Percentiles rank a stretch among this genome's conserved stretches.
These are phyloP conservation scores for Alaudala cheleensis DNA, from an alignment of 2,113 vertebrate species.

Conservation along the genomic window DNA sequence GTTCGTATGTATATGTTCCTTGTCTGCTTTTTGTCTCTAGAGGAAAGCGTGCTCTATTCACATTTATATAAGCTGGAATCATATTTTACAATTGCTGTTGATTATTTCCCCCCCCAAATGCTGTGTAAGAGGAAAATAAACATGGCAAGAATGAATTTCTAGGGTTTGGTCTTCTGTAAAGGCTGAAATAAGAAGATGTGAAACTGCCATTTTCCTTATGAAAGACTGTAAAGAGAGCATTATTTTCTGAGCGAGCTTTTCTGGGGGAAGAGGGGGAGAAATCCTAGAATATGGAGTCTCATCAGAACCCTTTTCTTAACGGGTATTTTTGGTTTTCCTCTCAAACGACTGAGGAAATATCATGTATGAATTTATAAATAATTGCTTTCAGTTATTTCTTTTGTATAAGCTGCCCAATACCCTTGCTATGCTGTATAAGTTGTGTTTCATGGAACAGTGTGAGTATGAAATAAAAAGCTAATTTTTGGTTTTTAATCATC, in stretches of 20 bases:
- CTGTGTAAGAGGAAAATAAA: conserved; percentile 52
- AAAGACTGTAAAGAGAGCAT: conserved; percentile 62
- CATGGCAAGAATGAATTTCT: conserved; percentile 53
- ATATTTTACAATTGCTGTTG: conserved; percentile 50
- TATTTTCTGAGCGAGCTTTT: conserved; percentile 70
- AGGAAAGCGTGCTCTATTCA: conserved; percentile 59
- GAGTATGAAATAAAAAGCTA: conserved; percentile 76
- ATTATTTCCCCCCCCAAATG: conserved; percentile 8
- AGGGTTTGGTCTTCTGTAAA: conserved; percentile 53
- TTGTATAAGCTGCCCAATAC: conserved; percentile 78
- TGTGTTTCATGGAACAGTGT: conserved; percentile 80
- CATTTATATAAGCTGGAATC: conserved; percentile 75
- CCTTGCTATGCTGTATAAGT: conserved; percentile 79
- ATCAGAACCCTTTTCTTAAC: conserved; percentile 76
- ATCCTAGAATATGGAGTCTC: conserved; percentile 60
- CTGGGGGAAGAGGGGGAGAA: conserved; percentile 57
- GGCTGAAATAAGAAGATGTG: conserved; percentile 57
- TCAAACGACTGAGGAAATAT: conserved; percentile 69
- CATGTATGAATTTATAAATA: conserved; percentile 78
- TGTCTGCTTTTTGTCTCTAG: conserved; percentile 65
- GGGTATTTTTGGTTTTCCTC: conserved; percentile 77
- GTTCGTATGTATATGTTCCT: conserved; percentile 63
- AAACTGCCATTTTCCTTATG: conserved; percentile 61
- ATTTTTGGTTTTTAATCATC: conserved; percentile 75
- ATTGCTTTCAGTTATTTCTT: conserved; percentile 78